Evolutionary conservation across 2,797 vertebrate genomes (phyloP).

Genomic region (Neosilurus mollespiculum): DNA sequence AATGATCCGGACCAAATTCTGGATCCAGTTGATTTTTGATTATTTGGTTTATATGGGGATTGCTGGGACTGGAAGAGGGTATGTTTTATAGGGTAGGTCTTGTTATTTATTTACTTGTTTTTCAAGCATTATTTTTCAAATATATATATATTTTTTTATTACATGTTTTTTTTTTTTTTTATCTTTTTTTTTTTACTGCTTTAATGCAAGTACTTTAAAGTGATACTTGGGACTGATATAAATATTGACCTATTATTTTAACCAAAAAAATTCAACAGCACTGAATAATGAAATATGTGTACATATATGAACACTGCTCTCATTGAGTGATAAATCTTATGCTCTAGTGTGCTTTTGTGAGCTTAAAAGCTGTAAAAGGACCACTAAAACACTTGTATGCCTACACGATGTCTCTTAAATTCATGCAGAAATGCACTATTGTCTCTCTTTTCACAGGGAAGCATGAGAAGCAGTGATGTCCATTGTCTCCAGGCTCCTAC

Average conservation of each 20-base stretch:
- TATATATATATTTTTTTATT: not conserved
- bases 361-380: not conserved
- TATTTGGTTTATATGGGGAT: too few relatives aligned
- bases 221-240: not conserved
- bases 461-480: slow-evolving; percentile 24
- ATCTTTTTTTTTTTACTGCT: not conserved
- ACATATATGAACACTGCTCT: not conserved
- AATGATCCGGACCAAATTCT: too few relatives aligned
- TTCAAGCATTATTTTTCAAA: too few relatives aligned
- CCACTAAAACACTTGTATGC: not conserved
- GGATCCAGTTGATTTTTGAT: too few relatives aligned
- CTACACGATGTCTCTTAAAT: not conserved
- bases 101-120: too few relatives aligned
- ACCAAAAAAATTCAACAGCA: not conserved
- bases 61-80: too few relatives aligned
- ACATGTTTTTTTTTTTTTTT: not conserved
- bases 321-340: not conserved
- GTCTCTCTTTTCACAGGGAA: slow-evolving; percentile 18
- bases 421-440: not conserved
- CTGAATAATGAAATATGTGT: not conserved
- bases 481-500: slow-evolving; percentile 34
- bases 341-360: not conserved
- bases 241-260: not conserved
- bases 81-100: too few relatives aligned
- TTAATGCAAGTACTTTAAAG: not conserved